Conservation (phyloP, 1,140 invertebrate genomes). For the Aphis craccivora region DNA sequence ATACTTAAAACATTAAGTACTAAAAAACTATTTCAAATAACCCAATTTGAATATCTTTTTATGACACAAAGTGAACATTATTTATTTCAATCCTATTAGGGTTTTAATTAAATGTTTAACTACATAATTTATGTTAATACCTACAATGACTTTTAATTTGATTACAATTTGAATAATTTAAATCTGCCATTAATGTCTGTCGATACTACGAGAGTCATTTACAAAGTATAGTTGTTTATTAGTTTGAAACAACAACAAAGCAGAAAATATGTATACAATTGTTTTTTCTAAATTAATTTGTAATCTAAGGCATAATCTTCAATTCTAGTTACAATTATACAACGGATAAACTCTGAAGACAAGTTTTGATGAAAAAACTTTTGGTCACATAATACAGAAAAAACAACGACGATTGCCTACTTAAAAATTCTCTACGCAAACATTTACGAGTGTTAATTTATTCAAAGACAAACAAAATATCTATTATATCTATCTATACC, state of each 20-base stretch:
- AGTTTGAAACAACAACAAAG: not conserved
- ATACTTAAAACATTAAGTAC: too few species aligned
- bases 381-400: not conserved
- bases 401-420: not conserved
- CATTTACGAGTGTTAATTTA: not conserved
- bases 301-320: not conserved
- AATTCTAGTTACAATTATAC: not conserved
- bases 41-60: too few species aligned
- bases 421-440: not conserved
- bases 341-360: not conserved
- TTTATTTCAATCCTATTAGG: too few species aligned
- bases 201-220: not conserved
- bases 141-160: not conserved
- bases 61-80: too few species aligned
- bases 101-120: too few species aligned
- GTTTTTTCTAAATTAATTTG: not conserved
- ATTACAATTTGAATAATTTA: not conserved
- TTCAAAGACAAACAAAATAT: not conserved
- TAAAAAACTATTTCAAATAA: too few species aligned
- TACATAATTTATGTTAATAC: too few species aligned
- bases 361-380: constrained; percentile 46
- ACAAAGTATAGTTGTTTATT: not conserved
- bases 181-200: not conserved
- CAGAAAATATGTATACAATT: not conserved
- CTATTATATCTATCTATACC: not conserved